Percentiles rank a stretch among this genome's conserved stretches.
phyloP scores from a whole-genome alignment of 2,797 vertebrate genomes.

The Monodelphis domestica region DNA sequence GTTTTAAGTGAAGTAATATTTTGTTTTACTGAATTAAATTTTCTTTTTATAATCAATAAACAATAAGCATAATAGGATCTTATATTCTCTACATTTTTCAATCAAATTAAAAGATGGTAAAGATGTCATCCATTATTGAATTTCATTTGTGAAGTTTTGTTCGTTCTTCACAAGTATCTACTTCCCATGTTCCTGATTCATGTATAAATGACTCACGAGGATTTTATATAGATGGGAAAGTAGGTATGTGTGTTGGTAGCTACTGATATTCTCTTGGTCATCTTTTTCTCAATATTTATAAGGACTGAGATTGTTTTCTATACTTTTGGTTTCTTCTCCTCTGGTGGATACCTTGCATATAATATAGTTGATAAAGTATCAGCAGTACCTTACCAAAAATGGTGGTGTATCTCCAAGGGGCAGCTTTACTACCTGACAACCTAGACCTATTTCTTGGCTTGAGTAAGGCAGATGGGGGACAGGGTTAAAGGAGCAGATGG shows the following conservation, averaged over 20 bases:
- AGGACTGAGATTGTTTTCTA: not conserved
- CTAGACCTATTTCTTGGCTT: not conserved
- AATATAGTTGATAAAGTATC: not conserved
- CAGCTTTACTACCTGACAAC: not conserved
- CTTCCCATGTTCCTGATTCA: not conserved
- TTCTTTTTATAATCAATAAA: not conserved
- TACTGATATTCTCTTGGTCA: not conserved
- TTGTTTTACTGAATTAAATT: not conserved
- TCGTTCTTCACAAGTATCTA: not conserved
- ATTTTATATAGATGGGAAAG: not conserved
- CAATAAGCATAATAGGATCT: not conserved
- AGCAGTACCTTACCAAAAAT: not conserved
- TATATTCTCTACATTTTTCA: not conserved
- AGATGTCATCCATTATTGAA: not conserved
- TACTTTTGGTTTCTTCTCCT: not conserved
- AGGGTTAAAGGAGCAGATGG: not conserved
- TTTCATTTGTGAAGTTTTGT: not conserved
- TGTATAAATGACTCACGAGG: not conserved
- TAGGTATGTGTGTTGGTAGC: not conserved
- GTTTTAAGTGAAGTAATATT: not conserved
- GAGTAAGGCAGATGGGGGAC: not conserved
- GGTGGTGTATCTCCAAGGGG: not conserved
- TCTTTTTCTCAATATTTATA: not conserved
- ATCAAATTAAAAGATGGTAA: not conserved
- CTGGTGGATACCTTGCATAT: not conserved